phyloP scores from a whole-genome alignment of 2,797 vertebrate genomes.

The Onychomys torridus region DNA sequence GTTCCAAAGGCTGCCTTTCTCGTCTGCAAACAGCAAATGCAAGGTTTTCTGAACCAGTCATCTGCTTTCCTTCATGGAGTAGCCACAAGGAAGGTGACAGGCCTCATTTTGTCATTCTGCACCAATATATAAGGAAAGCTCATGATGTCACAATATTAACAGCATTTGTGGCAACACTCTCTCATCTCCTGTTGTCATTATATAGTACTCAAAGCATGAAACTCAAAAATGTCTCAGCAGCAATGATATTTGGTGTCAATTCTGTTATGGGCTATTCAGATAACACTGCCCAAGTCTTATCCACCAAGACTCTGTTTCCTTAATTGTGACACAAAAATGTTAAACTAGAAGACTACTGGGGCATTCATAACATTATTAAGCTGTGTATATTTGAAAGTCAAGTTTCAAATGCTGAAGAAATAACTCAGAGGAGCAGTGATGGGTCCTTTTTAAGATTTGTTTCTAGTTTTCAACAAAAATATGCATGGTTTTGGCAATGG shows the following conservation, averaged over 20 bases:
- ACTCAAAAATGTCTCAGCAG: conserved; percentile 1
- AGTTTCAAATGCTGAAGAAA: conserved; percentile 82
- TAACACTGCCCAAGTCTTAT: background rate
- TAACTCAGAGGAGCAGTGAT: conserved; percentile 72
- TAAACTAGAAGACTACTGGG: background rate
- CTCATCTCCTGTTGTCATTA: background rate
- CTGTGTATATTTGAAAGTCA: conserved; percentile 9
- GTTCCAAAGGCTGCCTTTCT: background rate
- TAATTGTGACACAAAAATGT: background rate
- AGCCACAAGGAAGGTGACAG: background rate
- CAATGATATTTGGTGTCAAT: background rate
- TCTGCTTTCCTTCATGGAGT: background rate
- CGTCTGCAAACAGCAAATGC: background rate
- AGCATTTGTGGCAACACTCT: background rate
- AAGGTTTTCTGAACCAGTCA: background rate
- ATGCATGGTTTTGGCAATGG: conserved; percentile 73
- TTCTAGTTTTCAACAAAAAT: conserved; percentile 76
- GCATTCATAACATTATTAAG: background rate
- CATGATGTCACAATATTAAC: background rate
- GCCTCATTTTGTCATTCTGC: background rate
- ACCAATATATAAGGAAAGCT: background rate
- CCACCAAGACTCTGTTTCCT: background rate
- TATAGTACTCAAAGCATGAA: background rate
- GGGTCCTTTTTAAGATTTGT: conserved; percentile 60
- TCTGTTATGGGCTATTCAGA: background rate